Evolutionary conservation across 2,797 vertebrate genomes (phyloP), one percentile per base, ranked within the genome.

Genomic region (Pterois miles): DNA sequence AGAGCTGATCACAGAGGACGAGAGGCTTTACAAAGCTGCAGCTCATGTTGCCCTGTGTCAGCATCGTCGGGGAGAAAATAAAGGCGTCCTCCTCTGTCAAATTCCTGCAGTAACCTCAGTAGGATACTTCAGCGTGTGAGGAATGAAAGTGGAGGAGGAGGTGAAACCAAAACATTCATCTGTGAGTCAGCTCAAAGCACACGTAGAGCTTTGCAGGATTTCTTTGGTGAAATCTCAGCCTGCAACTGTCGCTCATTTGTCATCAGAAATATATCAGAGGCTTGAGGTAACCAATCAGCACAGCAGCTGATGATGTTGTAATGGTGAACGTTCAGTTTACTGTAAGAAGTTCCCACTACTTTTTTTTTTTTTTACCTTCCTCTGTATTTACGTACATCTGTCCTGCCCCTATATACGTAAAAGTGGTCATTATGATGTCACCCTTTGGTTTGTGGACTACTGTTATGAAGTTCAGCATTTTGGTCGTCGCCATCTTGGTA

Each of bases 31-130:
- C 89, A 91, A 89, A 90, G 89, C 85, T 58, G 65, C 81, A 48
- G 90, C 89, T 93, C 89, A 83, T 82, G 90, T 93, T 92, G 78
- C 91, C 83, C 76, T 23, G 62, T 80, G 88, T 90, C 89, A 91
- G 89, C 88, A 87, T 88, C 76, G 57, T 74, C 75, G 4, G n/a
- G 76, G 72, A 62, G 66, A 82, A 87, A 88, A 85, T 87, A 84
- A 90, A 88, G 82, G 81, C 80, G 64, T 85, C 72, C 53, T 81
- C 72, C 64, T 23, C 86, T 70, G 77, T 76, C 76, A 81, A 74
- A 88, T 86, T 86, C 78, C 76, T 88, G 71, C 70, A 80, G 84
- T 81, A 85, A 84, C 86, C 78, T 87, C 86, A 90, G 84, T 65
- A 67, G 85, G 81, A 79, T 76, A 38, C 54, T 72, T 82, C 65